Base-by-base conservation (phyloP, 2,113 vertebrate genomes). In the Microcebus tavaratra region DNA sequence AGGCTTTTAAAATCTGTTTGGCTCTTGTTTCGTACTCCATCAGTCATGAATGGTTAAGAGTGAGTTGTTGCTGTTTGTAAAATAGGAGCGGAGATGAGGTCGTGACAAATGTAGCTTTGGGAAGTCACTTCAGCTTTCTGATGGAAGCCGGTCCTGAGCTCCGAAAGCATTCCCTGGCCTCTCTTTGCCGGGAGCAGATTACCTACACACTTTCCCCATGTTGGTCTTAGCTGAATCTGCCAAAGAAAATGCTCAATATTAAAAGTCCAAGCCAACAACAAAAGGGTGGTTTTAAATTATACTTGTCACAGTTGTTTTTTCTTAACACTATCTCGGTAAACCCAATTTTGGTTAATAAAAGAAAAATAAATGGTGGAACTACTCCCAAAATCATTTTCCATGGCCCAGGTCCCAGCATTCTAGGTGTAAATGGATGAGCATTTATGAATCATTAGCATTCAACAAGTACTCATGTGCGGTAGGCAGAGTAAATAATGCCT, bases 1-100 rank as follows among this genome's bases (percentile, higher is more conserved):
- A 88, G 92, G 82, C 95, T 97, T 97, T 97, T 96, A 92, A 92
- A 95, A 97, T 97, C 81, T 80, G 55, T 67, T 96, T 96, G 97
- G 92, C 90, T 97, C 92, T 78, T 59, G 61, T 50, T 92, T 92
- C 92, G 67, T 68, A 61, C 67, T 34, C 97, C 72, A 91, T 97
- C 96, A 48, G 93, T 97, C 90, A 96, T 73, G 95, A 81, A 63
- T 68, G 73, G 91, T 94, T 94, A 92, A 83, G 81, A 91, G 78
- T 80, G 67, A 92, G 78, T 92, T 95, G 95, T 96, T 97, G 96
- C 91, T 97, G 88, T 97, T 97, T 92, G 94, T 67, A 84, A 94
- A 97, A 73, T 48, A 92, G 95, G 73, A 94, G 57, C 45, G 11
- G 83, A 78, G 68, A 85, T 53, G 84, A 79, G 78, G 67, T 50